Evolutionary conservation across 2,888 invertebrate genomes (phyloP).

Genomic region (Pammene fasciana): DNA sequence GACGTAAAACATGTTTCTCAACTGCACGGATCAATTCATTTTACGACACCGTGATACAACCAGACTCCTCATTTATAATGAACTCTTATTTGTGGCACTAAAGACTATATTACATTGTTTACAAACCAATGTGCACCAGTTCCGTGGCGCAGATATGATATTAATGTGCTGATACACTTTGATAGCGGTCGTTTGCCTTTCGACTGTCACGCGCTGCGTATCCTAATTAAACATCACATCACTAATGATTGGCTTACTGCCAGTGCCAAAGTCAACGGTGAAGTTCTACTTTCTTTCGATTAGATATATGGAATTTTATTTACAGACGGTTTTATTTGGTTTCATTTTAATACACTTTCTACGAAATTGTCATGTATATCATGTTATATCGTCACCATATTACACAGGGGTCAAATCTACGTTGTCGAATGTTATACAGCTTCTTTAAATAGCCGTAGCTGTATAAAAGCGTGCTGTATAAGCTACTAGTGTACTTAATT

Average conservation of each 20-base stretch:
- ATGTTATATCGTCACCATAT: no score
- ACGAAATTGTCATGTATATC: background rate
- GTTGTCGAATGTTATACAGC: no score
- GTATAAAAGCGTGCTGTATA: no score
- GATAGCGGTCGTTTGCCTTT: constrained; percentile 39
- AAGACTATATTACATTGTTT: constrained; percentile 4
- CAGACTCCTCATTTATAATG: constrained; percentile 1
- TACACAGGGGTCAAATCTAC: no score
- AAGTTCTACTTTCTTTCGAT: constrained; percentile 24
- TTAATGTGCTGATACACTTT: constrained; percentile 34
- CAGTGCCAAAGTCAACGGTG: constrained; percentile 27
- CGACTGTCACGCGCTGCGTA: constrained; percentile 19
- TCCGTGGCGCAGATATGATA: constrained; percentile 11
- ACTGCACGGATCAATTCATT: constrained; percentile 11
- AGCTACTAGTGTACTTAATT: no score
- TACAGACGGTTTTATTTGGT: background rate
- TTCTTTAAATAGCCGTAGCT: no score
- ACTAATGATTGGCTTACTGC: constrained; percentile 32
- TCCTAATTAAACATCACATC: constrained; percentile 27
- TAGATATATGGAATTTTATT: constrained; percentile 1
- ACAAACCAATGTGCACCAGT: constrained; percentile 8
- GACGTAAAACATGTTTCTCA: background rate
- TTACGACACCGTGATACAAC: constrained; percentile 9
- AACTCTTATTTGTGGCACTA: background rate
- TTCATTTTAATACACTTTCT: background rate